These are phyloP conservation scores for Stichopus horrens DNA, from an alignment of 53 echinoderm and acorn worm genomes.

Conservation along the genomic window DNA sequence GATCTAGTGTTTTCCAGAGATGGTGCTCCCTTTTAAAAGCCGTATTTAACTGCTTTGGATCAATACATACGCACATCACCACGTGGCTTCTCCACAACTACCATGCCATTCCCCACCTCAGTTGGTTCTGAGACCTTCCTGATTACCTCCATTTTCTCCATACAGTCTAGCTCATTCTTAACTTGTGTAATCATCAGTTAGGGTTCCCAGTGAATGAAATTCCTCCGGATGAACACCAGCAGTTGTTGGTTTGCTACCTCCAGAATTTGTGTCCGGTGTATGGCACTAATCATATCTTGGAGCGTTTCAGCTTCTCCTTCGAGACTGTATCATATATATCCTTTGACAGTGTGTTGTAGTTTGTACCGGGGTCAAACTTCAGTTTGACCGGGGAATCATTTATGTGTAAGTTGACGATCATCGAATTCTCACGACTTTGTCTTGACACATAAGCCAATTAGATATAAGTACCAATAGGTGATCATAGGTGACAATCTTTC, in stretches of 20 bases:
- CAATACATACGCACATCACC: conserved; percentile 29
- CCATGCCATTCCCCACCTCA: conserved; percentile 27
- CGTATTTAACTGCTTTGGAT: conserved; percentile 45
- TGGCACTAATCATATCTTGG: neutral
- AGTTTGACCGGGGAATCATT: conserved; percentile 12
- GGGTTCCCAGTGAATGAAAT: neutral
- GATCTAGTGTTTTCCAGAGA: neutral
- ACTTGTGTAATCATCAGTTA: neutral
- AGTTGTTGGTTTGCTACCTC: neutral
- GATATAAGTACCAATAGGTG: too few species aligned
- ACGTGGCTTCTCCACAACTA: conserved; percentile 19
- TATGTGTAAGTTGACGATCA: neutral
- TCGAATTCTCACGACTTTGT: too few species aligned
- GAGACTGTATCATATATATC: neutral
- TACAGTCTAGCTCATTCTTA: conserved; percentile 36
- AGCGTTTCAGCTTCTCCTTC: neutral
- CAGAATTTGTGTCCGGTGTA: neutral
- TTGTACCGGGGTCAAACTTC: neutral
- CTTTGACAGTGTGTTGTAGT: neutral
- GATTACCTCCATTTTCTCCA: conserved; percentile 28
- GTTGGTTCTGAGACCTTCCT: neutral
- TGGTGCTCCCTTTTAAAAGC: conserved; percentile 45
- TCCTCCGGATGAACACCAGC: neutral
- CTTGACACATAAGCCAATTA: too few species aligned
- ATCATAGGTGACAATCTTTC: too few species aligned